Percentiles rank a stretch among this genome's conserved stretches.
Conservation (phyloP, 2,888 invertebrate species). For the Flabesymbios commensalis region DNA sequence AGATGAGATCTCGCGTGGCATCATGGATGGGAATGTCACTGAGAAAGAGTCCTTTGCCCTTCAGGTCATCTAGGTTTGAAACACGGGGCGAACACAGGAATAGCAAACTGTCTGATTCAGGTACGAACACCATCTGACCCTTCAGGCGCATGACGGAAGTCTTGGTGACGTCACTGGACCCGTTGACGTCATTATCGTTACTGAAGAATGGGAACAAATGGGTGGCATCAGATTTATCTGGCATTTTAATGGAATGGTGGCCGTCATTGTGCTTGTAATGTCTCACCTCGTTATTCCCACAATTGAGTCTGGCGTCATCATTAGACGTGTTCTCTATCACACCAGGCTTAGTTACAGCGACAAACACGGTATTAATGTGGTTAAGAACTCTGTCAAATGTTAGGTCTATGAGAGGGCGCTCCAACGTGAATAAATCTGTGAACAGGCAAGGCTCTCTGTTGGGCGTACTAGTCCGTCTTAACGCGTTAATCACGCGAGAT, state of each 20-base stretch:
- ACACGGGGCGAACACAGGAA: conserved; percentile 45
- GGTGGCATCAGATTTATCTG: background rate
- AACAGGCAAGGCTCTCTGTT: conserved; percentile 16
- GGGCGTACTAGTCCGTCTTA: background rate
- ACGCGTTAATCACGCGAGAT: no score
- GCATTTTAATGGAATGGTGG: background rate
- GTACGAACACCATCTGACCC: conserved; percentile 45
- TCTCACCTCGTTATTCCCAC: background rate
- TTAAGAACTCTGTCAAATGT: conserved; percentile 88
- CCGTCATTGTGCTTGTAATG: background rate
- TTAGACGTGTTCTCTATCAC: conserved; percentile 1
- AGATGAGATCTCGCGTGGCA: conserved; percentile 40
- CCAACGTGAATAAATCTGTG: conserved; percentile 69
- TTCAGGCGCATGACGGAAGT: conserved; percentile 27
- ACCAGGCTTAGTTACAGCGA: conserved; percentile 15
- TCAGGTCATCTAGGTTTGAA: conserved; percentile 38
- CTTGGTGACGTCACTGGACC: background rate
- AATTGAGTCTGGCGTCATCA: background rate
- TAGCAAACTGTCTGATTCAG: conserved; percentile 39
- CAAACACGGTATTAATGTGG: conserved; percentile 93
- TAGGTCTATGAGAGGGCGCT: conserved; percentile 87
- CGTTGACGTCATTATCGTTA: background rate
- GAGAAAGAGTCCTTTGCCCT: conserved; percentile 35
- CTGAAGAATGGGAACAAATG: no score
- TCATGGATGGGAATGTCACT: conserved; percentile 46